Percentiles rank a stretch among this genome's conserved stretches.
phyloP scores from a whole-genome alignment of 2,888 invertebrate genomes.

The Lochmaea crataegi region DNA sequence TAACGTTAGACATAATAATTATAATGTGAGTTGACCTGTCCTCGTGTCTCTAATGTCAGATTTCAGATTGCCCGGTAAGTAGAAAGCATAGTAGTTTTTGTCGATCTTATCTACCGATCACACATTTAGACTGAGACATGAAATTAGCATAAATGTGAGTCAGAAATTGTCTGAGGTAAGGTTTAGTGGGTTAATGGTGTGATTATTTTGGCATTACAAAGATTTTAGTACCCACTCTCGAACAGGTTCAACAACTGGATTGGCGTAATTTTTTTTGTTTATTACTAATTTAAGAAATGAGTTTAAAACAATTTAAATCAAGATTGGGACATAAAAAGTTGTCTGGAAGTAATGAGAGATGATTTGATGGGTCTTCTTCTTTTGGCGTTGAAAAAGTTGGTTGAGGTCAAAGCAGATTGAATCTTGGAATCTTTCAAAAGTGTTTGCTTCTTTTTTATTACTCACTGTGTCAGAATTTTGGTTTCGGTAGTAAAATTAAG shows the following conservation, averaged over 20 bases:
- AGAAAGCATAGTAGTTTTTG: too few species aligned
- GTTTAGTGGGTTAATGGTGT: constrained; percentile 4
- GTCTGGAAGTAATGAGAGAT: background rate
- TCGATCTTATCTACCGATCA: too few species aligned
- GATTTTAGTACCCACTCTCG: background rate
- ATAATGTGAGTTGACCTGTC: background rate
- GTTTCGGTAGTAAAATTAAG: too few species aligned
- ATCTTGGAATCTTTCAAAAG: too few species aligned
- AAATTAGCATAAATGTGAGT: constrained; percentile 6
- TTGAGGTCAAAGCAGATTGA: too few species aligned
- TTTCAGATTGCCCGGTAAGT: background rate
- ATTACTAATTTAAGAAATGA: background rate
- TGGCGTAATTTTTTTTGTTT: too few species aligned
- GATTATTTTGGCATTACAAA: constrained; percentile 6
- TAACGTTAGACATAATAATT: background rate
- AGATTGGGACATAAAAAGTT: background rate
- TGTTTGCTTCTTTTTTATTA: too few species aligned
- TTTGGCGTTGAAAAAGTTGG: too few species aligned
- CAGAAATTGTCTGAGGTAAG: background rate
- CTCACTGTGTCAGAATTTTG: too few species aligned
- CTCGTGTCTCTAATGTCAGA: background rate
- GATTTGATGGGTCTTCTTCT: too few species aligned
- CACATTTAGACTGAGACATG: background rate
- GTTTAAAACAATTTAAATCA: background rate
- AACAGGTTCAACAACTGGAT: background rate